Conservation (phyloP, 2,888 invertebrate species). For the Scaeva pyrastri region DNA sequence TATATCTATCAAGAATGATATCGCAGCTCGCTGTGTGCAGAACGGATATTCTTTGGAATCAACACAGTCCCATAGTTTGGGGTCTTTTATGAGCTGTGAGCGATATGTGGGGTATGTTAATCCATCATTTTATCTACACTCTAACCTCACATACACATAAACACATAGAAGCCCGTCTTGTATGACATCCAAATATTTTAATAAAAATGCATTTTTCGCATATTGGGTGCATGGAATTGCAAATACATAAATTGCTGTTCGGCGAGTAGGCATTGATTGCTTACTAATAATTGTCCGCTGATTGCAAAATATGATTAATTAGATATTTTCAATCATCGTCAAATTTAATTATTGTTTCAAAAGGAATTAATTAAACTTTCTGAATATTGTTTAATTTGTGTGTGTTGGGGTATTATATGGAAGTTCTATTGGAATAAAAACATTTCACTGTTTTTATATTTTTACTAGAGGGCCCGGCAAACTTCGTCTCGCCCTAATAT, state of each 20-base stretch:
- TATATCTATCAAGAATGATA: constrained; percentile 26
- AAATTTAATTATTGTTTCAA: not conserved
- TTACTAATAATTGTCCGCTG: constrained; percentile 1
- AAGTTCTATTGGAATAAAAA: too few species aligned
- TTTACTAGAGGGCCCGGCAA: too few species aligned
- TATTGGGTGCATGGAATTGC: constrained; percentile 3
- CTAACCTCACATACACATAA: not conserved
- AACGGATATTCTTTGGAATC: constrained; percentile 8
- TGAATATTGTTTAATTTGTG: too few species aligned
- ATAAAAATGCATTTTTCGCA: not conserved
- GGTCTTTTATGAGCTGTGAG: constrained; percentile 8
- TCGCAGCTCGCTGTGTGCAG: constrained; percentile 13
- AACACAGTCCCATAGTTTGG: constrained; percentile 16
- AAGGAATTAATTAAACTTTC: not conserved
- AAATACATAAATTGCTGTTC: constrained; percentile 24
- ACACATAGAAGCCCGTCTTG: not conserved
- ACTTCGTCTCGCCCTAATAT: too few species aligned
- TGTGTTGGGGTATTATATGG: too few species aligned
- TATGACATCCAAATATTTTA: not conserved
- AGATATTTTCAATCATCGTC: not conserved
- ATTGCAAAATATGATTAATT: constrained; percentile 8
- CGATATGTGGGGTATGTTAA: constrained; percentile 30
- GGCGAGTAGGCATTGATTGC: not conserved
- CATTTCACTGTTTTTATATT: too few species aligned
- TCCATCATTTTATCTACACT: constrained; percentile 32